Evolutionary conservation across 2,113 vertebrate species (phyloP), one percentile per base, ranked within the genome.

Genomic region (Nycticryphes semicollaris): DNA sequence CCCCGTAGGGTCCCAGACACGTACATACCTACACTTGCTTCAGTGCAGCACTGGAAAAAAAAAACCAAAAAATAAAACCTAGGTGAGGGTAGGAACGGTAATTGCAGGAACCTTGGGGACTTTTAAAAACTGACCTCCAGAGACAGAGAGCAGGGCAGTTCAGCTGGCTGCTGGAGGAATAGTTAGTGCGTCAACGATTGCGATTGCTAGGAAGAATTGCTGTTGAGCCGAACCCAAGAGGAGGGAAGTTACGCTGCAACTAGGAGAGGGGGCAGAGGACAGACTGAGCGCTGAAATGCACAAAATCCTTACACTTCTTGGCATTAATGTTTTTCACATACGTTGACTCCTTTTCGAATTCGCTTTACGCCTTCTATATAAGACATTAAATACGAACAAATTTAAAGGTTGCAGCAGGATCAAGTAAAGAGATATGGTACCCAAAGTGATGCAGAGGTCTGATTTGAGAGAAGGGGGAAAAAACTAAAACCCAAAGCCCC

Each of bases 71-170:
- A 51, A 81, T 89, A 68, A 94, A 86, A 16, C 4, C 33, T 74
- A 72, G 54, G 67, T 47, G 17, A 27, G n/a, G 18, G 37, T 24
- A 75, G 70, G 83, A 91, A 90, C 28, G 17, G 43, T 94, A 90
- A 90, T 83, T 90, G 85, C 69, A 84, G 56, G 54, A 86, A 69
- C 80, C 76, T 74, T 83, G 43, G 82, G 79, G 90, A 90, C 87
- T 96, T 90, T 69, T 74, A 85, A 69, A 86, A 88, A 21, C 25
- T 75, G 23, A 88, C 76, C 76, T 89, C 79, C 70, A 84, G 89
- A 92, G 72, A 57, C 75, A 85, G 75, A 50, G 33, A 85, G 78
- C 59, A 70, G 41, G 68, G 56, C 43, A 90, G 60, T 56, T 93
- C 68, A 87, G 33, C 56, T 81, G 83, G 12, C 79, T 96, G 79